Conservation (phyloP, 2,797 vertebrate species). For the Acanthopagrus latus region DNA sequence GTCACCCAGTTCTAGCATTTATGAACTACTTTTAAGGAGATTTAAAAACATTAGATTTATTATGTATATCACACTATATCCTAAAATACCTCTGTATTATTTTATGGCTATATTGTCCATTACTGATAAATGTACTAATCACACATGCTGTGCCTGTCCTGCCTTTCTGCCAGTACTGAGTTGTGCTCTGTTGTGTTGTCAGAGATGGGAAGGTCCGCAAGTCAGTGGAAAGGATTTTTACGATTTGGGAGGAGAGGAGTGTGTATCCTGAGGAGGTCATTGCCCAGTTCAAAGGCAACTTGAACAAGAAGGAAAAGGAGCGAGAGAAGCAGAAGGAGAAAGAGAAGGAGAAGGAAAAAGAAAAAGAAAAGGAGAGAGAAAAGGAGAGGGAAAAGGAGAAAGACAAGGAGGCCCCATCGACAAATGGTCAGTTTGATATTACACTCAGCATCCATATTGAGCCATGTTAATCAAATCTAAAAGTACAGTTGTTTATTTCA, state of each 20-base stretch:
- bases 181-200: conserved; percentile 1
- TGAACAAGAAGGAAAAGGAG: conserved; percentile 89
- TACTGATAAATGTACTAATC: not conserved
- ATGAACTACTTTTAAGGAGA: too few species aligned
- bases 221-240: conserved; percentile 95
- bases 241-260: conserved; percentile 97
- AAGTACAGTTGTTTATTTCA: not conserved
- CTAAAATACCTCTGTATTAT: too few species aligned
- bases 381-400: conserved; percentile 46
- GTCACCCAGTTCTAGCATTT: too few species aligned
- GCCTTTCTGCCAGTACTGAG: not conserved
- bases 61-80: too few species aligned
- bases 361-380: conserved; percentile 51
- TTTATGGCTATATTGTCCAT: too few species aligned
- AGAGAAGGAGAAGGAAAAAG: conserved; percentile 55
- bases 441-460: not conserved
- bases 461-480: conserved; percentile 8
- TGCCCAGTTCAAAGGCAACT: conserved; percentile 87
- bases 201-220: conserved; percentile 95
- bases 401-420: conserved; percentile 48
- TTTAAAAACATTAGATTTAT: too few species aligned
- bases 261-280: conserved; percentile 96
- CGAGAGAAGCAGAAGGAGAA: conserved; percentile 73
- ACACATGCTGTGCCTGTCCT: not conserved
- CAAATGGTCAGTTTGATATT: conserved; percentile 69